Base-by-base conservation (phyloP, 1,140 invertebrate genomes). In the Tribolium madens region DNA sequence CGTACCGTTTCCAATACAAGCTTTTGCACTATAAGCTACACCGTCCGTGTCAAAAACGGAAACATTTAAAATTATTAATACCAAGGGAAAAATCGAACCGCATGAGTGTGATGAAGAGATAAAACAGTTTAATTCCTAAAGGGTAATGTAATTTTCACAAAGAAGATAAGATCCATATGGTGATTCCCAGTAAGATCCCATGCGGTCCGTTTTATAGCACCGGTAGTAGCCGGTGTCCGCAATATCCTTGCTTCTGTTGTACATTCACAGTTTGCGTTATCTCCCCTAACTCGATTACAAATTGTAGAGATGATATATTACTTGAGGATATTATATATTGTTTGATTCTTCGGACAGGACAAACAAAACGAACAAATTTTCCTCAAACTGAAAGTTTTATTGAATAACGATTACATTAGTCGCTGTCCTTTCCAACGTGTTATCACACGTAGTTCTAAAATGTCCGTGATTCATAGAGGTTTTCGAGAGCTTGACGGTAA, bases 261-360 rank as follows among this genome's bases (percentile, higher is more conserved):
- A 31, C 26, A 64, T 64, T 64, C 57, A 64, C 57, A 13, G 57
- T 14, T 42, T 26, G 21, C n/a, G 36, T 42, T 64, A 64, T 64
- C 57, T 64, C 57, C 57, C 57, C 57, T 64, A 64, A 64, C 57
- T 64, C 57, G 21, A 64, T 64, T 64, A 64, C 57, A 64, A 64
- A 64, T 64, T 64, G 26, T 12, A 9, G 31, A 64, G 26, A 64
- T 64, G 57, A 64, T 33, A 12, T 33, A 64, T 33, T 12, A 64
- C 57, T 64, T 33, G 6, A 13, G 12, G n/a, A 26, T 26, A 26
- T 21, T 60, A 60, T 26, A 60, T 15, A 9, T 15, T 10, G 17
- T 13, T 12, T 10, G 9, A 21, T n/a, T 26, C 1, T 10, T 26
- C 0, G 53, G 9, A 60, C 18, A 18, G 18, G 53, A 18, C n/a